phyloP scores from a whole-genome alignment of 2,797 vertebrate species.

The Heterohyrax brucei region DNA sequence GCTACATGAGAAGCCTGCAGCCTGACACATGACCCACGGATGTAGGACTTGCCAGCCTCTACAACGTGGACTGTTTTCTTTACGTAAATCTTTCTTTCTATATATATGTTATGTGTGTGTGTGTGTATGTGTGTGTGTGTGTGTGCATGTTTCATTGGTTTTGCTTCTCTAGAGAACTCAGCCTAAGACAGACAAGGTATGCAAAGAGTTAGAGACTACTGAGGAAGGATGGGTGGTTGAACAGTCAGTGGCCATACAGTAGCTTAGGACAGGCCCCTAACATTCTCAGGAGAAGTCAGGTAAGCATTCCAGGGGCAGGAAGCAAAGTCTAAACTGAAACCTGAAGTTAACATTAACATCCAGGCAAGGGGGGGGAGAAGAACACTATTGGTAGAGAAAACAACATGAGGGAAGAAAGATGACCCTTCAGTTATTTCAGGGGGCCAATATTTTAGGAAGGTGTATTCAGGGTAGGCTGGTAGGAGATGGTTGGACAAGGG shows the following conservation, averaged over 20 bases:
- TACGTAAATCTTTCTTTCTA: too few relatives aligned
- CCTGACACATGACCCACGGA: too few relatives aligned
- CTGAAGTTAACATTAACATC: neutral
- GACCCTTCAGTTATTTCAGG: neutral
- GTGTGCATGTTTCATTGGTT: too few relatives aligned
- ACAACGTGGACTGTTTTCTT: too few relatives aligned
- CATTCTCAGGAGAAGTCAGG: neutral
- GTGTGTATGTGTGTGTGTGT: too few relatives aligned
- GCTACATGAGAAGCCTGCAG: too few relatives aligned
- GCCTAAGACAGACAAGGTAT: neutral
- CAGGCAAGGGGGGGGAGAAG: neutral
- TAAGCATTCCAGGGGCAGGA: neutral
- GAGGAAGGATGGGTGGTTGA: neutral
- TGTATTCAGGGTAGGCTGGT: neutral
- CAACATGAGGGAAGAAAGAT: neutral
- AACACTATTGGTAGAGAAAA: neutral
- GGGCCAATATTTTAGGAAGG: too few relatives aligned
- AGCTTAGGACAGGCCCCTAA: neutral
- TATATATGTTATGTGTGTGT: too few relatives aligned
- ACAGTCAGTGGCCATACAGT: neutral
- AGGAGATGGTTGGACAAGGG: neutral
- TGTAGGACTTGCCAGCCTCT: too few relatives aligned
- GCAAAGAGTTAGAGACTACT: too few relatives aligned
- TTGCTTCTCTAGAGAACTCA: too few relatives aligned
- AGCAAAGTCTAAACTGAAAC: too few relatives aligned